Conservation (phyloP, 1,140 invertebrate species). For the Wiebesia pumilae region DNA sequence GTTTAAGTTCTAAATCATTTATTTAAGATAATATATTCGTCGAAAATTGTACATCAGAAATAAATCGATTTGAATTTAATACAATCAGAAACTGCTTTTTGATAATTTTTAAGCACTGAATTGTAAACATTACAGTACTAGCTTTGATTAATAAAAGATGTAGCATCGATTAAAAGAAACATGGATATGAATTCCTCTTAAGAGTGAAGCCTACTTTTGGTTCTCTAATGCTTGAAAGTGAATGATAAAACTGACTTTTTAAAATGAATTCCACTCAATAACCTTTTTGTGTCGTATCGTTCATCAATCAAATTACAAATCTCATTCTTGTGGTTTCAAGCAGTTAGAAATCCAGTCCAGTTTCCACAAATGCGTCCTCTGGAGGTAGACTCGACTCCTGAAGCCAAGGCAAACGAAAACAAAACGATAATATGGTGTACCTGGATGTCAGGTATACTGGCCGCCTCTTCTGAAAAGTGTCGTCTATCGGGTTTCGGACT, state of each 20-base stretch:
- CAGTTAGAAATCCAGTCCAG: background rate
- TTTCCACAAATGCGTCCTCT: background rate
- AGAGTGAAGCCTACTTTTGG: background rate
- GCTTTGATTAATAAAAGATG: too few species aligned
- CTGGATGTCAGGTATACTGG: slow-evolving; percentile 92
- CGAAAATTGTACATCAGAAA: too few species aligned
- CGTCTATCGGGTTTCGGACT: slow-evolving; percentile 82
- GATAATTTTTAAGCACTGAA: too few species aligned
- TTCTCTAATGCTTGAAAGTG: background rate
- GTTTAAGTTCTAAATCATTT: too few species aligned
- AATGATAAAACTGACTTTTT: background rate
- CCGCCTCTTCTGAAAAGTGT: slow-evolving; percentile 92
- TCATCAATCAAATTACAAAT: background rate
- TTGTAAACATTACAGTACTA: too few species aligned
- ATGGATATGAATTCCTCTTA: background rate
- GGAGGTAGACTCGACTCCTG: background rate
- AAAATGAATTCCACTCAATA: background rate
- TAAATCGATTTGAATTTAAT: too few species aligned
- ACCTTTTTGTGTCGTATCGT: too few species aligned
- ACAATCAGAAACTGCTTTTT: too few species aligned
- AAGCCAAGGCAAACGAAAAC: slow-evolving; percentile 50
- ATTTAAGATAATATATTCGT: too few species aligned
- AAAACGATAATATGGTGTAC: slow-evolving; percentile 74
- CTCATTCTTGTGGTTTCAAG: background rate
- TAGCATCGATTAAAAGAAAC: background rate